phyloP scores from a whole-genome alignment of 2,797 vertebrate genomes.

The Sebastes matsubarae region DNA sequence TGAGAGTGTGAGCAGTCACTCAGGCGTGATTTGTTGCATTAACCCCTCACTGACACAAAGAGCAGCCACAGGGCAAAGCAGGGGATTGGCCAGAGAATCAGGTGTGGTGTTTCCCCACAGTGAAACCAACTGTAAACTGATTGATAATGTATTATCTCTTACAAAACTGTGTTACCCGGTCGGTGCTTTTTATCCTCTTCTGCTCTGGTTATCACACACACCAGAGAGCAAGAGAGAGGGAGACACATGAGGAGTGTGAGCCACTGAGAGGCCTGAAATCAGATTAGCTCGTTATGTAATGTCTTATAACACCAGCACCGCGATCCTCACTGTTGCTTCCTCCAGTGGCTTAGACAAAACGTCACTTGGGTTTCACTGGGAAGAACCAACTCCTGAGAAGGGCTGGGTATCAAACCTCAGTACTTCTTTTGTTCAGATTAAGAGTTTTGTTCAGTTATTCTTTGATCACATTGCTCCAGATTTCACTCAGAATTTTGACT shows the following conservation, averaged over 20 bases:
- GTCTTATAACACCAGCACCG: conserved; percentile 48
- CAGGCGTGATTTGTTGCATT: conserved; percentile 59
- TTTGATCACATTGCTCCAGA: neutral
- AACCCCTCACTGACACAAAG: conserved; percentile 52
- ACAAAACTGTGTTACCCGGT: neutral
- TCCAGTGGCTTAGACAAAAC: conserved; percentile 19
- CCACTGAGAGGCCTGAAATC: conserved; percentile 55
- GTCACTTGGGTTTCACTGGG: conserved; percentile 8
- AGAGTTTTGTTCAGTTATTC: neutral
- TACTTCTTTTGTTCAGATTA: neutral
- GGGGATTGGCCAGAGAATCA: neutral
- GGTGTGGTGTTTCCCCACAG: neutral
- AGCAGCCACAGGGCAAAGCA: neutral
- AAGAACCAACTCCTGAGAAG: neutral
- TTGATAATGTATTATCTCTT: neutral
- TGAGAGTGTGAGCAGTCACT: conserved; percentile 53
- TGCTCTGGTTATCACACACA: conserved; percentile 6
- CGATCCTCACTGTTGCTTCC: conserved; percentile 34
- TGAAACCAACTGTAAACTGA: neutral
- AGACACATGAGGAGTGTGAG: conserved; percentile 38
- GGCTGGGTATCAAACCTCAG: neutral
- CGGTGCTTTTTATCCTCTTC: neutral
- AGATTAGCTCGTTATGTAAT: conserved; percentile 71
- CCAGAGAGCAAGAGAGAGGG: conserved; percentile 25
- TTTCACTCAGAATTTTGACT: neutral